Evolutionary conservation across 1,140 invertebrate species (phyloP), one percentile per base, ranked within the genome.

Genomic region (Hermatobates lingyangjiaoensis): DNA sequence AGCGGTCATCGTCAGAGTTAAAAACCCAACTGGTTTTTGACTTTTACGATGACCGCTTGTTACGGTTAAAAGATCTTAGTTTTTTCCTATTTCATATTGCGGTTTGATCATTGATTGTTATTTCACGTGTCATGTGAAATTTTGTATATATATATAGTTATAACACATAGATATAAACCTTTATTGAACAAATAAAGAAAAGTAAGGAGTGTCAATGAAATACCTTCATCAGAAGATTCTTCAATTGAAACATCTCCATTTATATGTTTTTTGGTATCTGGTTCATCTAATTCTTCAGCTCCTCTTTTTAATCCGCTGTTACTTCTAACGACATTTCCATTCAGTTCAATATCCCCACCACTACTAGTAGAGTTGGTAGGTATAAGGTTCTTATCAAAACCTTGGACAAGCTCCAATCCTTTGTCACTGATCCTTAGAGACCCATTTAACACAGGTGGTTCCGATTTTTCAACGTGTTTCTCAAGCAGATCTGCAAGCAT

Each of bases 401-500:
- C 38, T 47, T 49, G 38, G 1, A 78, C 70, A 5, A 79, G 58
- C 61, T 80, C 77, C 47, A 76, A 58, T 24, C 74, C 73, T 54
- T 73, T 75, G 12, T 77, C 75, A 51, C 71, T 71, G 51, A 78
- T 71, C 23, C 74, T 68, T 44, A 74, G 60, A 57, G 79, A 67
- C 2, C 76, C 76, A 57, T 78, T 79, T 54, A 78, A 57, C 3
- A 75, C 63, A 2, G 64, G 64, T 2, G 65, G 61, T 1, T 74
- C 70, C 50, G 73, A 74, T 24, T 76, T 74, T 10, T 76, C 73
- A 0, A 82, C 68, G 57, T 73, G 74, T 54, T 74, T 71, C 52
- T 83, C 79, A 0, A 83, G 61, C 23, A 83, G 63, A 62, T 82
- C 79, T 0, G 77, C 78, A 3, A 83, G 61, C 71, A 80, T 76